Conservation (phyloP, 1,140 invertebrate genomes). For the Rhyacophila brunnea region DNA sequence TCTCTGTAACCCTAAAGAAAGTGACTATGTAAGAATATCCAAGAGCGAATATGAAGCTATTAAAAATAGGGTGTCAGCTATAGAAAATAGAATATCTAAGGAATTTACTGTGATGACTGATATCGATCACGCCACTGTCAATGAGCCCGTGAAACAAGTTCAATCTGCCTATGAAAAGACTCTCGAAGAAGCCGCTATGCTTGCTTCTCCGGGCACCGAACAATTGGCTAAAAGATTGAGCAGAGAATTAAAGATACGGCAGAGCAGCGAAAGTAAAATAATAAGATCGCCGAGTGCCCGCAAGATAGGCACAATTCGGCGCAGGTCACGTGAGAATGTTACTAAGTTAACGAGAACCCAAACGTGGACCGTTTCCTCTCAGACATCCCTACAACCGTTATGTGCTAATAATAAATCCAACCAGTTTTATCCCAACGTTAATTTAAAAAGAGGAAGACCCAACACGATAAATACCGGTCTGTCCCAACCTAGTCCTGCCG, state of each 20-base stretch:
- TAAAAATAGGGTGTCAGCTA: slow-evolving; percentile 67
- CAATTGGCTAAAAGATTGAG: slow-evolving; percentile 68
- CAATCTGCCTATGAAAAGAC: slow-evolving; percentile 72
- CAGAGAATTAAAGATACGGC: slow-evolving; percentile 70
- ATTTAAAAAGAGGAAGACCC: slow-evolving; percentile 27
- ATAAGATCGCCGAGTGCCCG: slow-evolving; percentile 77
- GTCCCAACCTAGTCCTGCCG: slow-evolving; percentile 18
- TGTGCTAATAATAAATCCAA: slow-evolving; percentile 2
- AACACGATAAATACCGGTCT: slow-evolving; percentile 30
- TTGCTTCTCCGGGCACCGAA: slow-evolving; percentile 63
- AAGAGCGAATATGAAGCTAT: slow-evolving; percentile 75
- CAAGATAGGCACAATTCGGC: slow-evolving; percentile 72
- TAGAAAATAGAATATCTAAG: slow-evolving; percentile 66
- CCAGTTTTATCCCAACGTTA: slow-evolving; percentile 25
- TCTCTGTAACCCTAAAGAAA: slow-evolving; percentile 38
- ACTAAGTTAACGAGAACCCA: slow-evolving; percentile 31
- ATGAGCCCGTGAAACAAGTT: slow-evolving; percentile 54
- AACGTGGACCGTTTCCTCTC: slow-evolving; percentile 32
- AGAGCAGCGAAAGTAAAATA: slow-evolving; percentile 64
- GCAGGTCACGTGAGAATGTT: slow-evolving; percentile 61
- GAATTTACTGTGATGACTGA: slow-evolving; percentile 64
- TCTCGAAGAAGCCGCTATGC: slow-evolving; percentile 62
- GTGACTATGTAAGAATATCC: slow-evolving; percentile 66
- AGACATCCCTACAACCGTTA: slow-evolving; percentile 2
- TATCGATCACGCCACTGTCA: slow-evolving; percentile 44